These are phyloP conservation scores for Lasioglossum marginatum DNA, from an alignment of 2,888 invertebrate genomes.

Conservation along the genomic window DNA sequence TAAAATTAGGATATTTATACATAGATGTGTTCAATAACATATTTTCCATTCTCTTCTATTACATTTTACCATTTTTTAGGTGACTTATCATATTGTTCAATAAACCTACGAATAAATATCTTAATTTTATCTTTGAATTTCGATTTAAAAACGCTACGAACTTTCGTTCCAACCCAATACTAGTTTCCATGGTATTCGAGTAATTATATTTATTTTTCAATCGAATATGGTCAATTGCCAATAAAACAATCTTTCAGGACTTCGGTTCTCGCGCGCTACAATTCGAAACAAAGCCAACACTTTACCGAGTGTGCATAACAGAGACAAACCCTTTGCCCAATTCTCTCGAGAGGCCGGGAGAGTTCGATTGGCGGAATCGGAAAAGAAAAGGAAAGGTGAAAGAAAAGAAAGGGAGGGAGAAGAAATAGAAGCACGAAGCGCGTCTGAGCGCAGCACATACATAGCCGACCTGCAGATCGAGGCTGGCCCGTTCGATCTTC, in stretches of 20 bases:
- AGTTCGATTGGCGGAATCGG: neutral
- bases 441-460: neutral
- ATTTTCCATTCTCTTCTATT: too few relatives aligned
- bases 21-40: too few relatives aligned
- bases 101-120: too few relatives aligned
- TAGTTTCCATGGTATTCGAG: too few relatives aligned
- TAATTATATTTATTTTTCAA: too few relatives aligned
- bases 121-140: too few relatives aligned
- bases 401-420: neutral
- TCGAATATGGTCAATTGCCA: too few relatives aligned
- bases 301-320: neutral
- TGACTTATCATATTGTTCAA: too few relatives aligned
- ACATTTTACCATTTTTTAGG: too few relatives aligned
- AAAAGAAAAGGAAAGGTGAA: neutral
- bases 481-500: constrained; percentile 20
- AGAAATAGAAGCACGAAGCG: neutral
- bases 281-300: neutral
- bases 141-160: too few relatives aligned
- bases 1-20: too few relatives aligned
- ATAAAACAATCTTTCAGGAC: neutral
- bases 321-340: neutral
- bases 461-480: neutral
- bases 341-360: neutral
- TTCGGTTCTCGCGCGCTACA: neutral
- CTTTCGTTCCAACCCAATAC: too few relatives aligned